Evolutionary conservation across 2,888 invertebrate genomes (phyloP).

Genomic region (Smittia aterrima): DNA sequence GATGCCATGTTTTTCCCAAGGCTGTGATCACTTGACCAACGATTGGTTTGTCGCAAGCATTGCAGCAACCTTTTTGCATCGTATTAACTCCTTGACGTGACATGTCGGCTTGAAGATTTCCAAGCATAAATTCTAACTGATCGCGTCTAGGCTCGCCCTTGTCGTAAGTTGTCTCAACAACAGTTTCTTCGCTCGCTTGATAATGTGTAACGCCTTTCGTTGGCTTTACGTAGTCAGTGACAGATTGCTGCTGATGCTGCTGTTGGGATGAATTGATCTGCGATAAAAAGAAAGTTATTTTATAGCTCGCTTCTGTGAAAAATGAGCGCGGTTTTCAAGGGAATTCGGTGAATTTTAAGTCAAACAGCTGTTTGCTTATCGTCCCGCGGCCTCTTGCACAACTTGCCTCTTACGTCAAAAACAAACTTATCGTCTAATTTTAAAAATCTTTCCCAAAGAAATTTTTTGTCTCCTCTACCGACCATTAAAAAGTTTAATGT

Average conservation of each 20-base stretch:
- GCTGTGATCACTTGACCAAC: constrained; percentile 94
- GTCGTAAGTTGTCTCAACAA: constrained; percentile 46
- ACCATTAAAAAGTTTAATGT: not conserved
- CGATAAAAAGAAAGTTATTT: constrained; percentile 33
- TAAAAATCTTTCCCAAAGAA: not conserved
- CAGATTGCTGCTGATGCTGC: constrained; percentile 62
- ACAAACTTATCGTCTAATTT: not conserved
- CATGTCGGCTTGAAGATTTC: constrained; percentile 87
- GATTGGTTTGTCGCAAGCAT: constrained; percentile 97
- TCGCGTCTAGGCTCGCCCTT: constrained; percentile 50
- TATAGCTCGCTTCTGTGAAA: constrained; percentile 53
- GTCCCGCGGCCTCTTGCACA: constrained; percentile 54
- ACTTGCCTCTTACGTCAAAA: constrained; percentile 44
- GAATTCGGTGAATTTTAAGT: constrained; percentile 50
- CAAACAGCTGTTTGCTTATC: constrained; percentile 43
- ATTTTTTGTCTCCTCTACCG: not conserved
- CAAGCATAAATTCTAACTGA: constrained; percentile 59
- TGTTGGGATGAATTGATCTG: constrained; percentile 45
- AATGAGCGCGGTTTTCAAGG: constrained; percentile 59
- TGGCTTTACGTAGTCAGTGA: constrained; percentile 70
- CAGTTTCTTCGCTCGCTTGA: constrained; percentile 47
- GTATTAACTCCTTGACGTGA: constrained; percentile 98
- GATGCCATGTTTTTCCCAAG: constrained; percentile 97
- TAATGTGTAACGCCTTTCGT: constrained; percentile 58
- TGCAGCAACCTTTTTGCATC: constrained; percentile 99